These are phyloP conservation scores for Panulirus ornatus DNA, from an alignment of 1,140 invertebrate genomes.

Conservation along the genomic window DNA sequence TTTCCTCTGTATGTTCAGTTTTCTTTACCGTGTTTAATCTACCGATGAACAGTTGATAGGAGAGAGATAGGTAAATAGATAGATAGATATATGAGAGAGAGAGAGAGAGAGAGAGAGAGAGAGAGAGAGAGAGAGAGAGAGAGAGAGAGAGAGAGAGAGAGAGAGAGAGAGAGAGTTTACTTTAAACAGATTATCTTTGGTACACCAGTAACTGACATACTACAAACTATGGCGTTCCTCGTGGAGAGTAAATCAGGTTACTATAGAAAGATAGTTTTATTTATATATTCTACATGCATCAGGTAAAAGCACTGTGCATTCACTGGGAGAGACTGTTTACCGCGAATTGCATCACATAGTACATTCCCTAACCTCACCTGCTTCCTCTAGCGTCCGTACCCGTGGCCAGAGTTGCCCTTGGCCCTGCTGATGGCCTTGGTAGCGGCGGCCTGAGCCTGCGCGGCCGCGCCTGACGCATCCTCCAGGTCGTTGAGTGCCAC, in stretches of 20 bases:
- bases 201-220: too few species aligned
- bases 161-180: too few species aligned
- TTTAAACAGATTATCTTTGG: too few species aligned
- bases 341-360: neutral
- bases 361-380: neutral
- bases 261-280: neutral
- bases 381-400: neutral
- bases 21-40: too few species aligned
- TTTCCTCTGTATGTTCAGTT: too few species aligned
- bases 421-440: constrained; percentile 12
- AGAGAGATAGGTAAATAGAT: too few species aligned
- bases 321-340: neutral
- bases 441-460: neutral
- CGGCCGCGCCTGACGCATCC: neutral
- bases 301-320: neutral
- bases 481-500: constrained; percentile 25
- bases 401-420: constrained; percentile 2
- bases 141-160: too few species aligned
- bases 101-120: too few species aligned
- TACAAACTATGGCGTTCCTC: neutral
- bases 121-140: too few species aligned
- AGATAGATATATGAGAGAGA: too few species aligned
- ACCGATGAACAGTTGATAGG: too few species aligned
- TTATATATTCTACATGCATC: neutral
- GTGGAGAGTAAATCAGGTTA: neutral